A percentile compares a stretch with the other conserved stretches of the same genome.
Conservation (phyloP, 2,888 invertebrate genomes). For the Polymixis flavicincta region DNA sequence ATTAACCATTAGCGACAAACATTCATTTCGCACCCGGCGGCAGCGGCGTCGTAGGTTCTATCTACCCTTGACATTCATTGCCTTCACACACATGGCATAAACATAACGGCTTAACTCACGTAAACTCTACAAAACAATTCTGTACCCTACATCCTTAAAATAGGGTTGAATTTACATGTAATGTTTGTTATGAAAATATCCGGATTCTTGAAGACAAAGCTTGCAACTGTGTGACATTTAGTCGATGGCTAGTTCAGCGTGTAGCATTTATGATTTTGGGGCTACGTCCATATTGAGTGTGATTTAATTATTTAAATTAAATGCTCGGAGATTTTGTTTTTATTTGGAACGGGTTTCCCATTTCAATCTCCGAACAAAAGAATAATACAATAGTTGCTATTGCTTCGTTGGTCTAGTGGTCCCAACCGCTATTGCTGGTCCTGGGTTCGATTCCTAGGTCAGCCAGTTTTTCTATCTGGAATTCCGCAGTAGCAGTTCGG, state of each 20-base stretch:
- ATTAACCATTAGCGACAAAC: conserved; percentile 55
- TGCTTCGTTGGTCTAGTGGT: no score
- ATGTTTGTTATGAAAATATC: conserved; percentile 58
- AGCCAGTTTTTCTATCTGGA: no score
- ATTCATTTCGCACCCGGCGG: conserved; percentile 59
- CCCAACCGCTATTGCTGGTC: no score
- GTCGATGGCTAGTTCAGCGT: conserved; percentile 45
- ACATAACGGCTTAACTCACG: conserved; percentile 60
- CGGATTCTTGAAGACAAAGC: conserved; percentile 68
- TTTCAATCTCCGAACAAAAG: neutral
- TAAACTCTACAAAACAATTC: conserved; percentile 17
- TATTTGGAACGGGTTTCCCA: neutral
- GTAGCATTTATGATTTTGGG: conserved; percentile 65
- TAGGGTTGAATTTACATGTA: conserved; percentile 53
- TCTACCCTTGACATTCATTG: conserved; percentile 84
- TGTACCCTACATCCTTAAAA: conserved; percentile 34
- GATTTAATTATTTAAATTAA: conserved; percentile 51
- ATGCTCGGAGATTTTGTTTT: conserved; percentile 13
- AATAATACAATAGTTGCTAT: neutral
- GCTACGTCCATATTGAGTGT: conserved; percentile 57
- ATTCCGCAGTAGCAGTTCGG: no score
- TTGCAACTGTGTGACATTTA: conserved; percentile 65
- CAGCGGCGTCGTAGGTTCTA: conserved; percentile 69
- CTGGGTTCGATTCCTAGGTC: no score
- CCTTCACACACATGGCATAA: conserved; percentile 47